These are phyloP conservation scores for Halcyon malimbica DNA, from an alignment of 2,113 vertebrate species.

Conservation along the genomic window DNA sequence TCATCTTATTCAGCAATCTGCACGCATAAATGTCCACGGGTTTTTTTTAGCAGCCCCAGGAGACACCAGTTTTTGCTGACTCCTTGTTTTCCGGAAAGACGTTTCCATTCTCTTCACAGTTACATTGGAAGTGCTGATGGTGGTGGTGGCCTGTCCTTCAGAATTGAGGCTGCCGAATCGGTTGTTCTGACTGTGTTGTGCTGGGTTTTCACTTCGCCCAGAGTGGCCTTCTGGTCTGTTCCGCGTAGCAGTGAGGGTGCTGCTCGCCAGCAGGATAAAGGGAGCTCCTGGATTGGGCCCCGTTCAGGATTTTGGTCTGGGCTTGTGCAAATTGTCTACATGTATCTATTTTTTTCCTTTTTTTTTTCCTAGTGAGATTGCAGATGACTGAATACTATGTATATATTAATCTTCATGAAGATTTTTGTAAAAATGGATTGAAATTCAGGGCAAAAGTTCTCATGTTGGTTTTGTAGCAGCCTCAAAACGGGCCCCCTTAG, in stretches of 20 bases:
- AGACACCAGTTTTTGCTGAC: neutral
- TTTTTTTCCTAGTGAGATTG: neutral
- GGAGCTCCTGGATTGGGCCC: neutral
- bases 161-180: neutral
- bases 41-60: neutral
- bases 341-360: rapidly evolving
- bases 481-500: neutral
- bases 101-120: neutral
- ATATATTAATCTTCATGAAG: neutral
- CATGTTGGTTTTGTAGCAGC: neutral
- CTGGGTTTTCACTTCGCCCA: neutral
- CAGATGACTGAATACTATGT: neutral
- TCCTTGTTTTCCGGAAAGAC: neutral
- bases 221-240: neutral
- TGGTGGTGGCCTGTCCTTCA: neutral
- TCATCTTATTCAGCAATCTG: neutral
- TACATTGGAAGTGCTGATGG: neutral
- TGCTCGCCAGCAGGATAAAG: neutral
- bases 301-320: neutral
- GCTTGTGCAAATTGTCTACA: neutral
- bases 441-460: neutral
- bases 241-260: neutral
- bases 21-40: neutral
- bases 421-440: neutral
- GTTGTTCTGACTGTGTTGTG: neutral